These are phyloP conservation scores for Salarias fasciatus DNA, from an alignment of 2,797 vertebrate species.

Conservation along the genomic window DNA sequence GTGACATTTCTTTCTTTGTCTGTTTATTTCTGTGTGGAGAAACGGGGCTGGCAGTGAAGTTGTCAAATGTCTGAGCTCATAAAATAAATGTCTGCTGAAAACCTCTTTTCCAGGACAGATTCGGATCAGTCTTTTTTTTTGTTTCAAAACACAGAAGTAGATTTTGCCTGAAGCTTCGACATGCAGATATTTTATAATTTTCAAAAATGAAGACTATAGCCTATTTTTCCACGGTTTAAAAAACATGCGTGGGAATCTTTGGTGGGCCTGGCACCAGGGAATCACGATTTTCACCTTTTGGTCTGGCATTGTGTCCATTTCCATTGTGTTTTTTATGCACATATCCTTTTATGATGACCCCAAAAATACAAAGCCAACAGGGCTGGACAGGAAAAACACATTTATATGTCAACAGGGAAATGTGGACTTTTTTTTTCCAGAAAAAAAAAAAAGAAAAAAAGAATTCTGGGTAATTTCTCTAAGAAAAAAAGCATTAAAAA, in stretches of 20 bases:
- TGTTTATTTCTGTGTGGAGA: conserved; percentile 25
- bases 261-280: conserved; percentile 59
- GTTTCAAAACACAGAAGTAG: too few species aligned
- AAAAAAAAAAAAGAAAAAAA: conserved; percentile 6
- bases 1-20: conserved; percentile 39
- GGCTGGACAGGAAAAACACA: conserved; percentile 77
- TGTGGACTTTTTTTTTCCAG: conserved; percentile 16
- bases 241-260: conserved; percentile 65
- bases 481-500: not conserved
- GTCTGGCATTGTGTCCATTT: conserved; percentile 75
- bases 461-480: not conserved
- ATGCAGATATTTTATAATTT: not conserved
- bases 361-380: conserved; percentile 74
- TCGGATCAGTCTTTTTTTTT: not conserved
- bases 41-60: not conserved
- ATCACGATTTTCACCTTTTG: conserved; percentile 67
- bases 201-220: not conserved
- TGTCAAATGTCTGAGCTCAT: not conserved
- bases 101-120: not conserved
- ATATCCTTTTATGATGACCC: conserved; percentile 72
- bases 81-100: not conserved
- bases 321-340: conserved; percentile 81
- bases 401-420: conserved; percentile 81
- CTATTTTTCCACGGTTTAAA: not conserved
- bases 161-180: not conserved